Percentiles rank a stretch among this genome's conserved stretches.
Evolutionary conservation across 1,140 invertebrate species (phyloP).

Genomic region (Drosophila elegans): DNA sequence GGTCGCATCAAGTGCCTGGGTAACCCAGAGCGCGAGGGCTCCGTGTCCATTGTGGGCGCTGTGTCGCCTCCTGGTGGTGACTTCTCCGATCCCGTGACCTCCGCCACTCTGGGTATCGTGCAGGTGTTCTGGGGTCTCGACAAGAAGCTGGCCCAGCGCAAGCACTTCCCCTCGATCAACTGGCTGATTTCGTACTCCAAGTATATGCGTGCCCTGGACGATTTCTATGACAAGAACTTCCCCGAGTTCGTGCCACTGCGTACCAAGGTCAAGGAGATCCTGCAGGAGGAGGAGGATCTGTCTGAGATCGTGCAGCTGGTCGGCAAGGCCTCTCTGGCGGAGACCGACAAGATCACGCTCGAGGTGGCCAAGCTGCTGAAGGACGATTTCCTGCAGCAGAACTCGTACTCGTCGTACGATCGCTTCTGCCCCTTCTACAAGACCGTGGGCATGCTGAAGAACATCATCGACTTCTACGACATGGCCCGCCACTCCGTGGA

Average conservation of each 20-base stretch:
- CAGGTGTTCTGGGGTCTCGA: slow-evolving; percentile 99
- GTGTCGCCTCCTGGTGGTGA: slow-evolving; percentile 99
- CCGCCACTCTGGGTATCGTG: slow-evolving; percentile 99
- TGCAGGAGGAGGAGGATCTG: slow-evolving; percentile 99
- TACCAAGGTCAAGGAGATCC: slow-evolving; percentile 97
- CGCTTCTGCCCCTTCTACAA: slow-evolving; percentile 99
- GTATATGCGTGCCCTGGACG: slow-evolving; percentile 98
- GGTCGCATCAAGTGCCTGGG: slow-evolving; percentile 99
- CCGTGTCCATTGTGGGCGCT: slow-evolving; percentile 99
- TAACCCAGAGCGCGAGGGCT: slow-evolving; percentile 98
- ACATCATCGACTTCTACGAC: slow-evolving; percentile 99
- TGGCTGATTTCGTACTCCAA: slow-evolving; percentile 99
- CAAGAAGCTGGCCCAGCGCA: slow-evolving; percentile 99
- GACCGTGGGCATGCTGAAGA: slow-evolving; percentile 98
- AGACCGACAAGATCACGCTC: slow-evolving; percentile 99
- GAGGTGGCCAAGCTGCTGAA: slow-evolving; percentile 99
- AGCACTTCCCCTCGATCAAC: slow-evolving; percentile 99
- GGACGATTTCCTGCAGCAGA: slow-evolving; percentile 99
- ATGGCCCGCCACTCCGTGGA: slow-evolving; percentile 98
- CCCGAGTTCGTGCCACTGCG: slow-evolving; percentile 98
- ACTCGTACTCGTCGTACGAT: slow-evolving; percentile 98
- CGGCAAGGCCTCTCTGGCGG: slow-evolving; percentile 99
- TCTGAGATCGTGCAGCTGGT: slow-evolving; percentile 99
- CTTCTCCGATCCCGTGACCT: slow-evolving; percentile 99
- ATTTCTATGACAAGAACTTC: slow-evolving; percentile 99